Base-by-base conservation (phyloP, 2,888 invertebrate species). In the Parnassius glacialis region DNA sequence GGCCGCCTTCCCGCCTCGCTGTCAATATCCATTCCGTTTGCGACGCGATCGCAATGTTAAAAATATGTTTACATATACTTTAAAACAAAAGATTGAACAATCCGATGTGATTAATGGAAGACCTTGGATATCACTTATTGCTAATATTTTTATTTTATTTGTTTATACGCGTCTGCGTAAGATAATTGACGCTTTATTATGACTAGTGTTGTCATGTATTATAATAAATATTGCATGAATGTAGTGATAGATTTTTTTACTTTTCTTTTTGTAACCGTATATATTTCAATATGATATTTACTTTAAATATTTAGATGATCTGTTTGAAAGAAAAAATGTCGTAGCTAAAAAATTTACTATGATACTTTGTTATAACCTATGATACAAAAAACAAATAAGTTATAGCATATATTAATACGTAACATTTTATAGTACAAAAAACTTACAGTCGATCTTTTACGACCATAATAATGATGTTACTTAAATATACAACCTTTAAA, bases 1-100 rank as follows among this genome's bases (percentile, higher is more conserved):
- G 78, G 78, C 78, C 73, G 76, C 73, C 75, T 78, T 82, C 79
- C 78, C 80, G 79, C 80, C 71, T 78, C 76, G 75, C 78, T 79
- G 84, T 84, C 81, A 80, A 81, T 83, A 81, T 78, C 69, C 75
- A 79, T 82, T 79, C 73, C 65, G 67, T 68, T 71, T 66, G 65
- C 69, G 71, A 64, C 67, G 70, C 72, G 73, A 64, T 73, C 74
- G 1, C n/a, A 48, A 73, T 72, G 74, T 69, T 75, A 34, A 75
- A 76, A 75, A 78, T 78, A 76, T 76, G 74, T 70, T 66, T 68
- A 64, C 60, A 63, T 66, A 69, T 62, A 67, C 59, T 63, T 73
- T 72, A 72, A 75, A 74, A 61, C 74, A 76, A 76, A 78, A 74
- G 74, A 78, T 75, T 74, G 73, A 71, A 64, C 65, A 64, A 67